A percentile compares a stretch with the other conserved stretches of the same genome.
These are phyloP conservation scores for Anser cygnoides DNA, from an alignment of 2,113 vertebrate genomes.

Conservation along the genomic window DNA sequence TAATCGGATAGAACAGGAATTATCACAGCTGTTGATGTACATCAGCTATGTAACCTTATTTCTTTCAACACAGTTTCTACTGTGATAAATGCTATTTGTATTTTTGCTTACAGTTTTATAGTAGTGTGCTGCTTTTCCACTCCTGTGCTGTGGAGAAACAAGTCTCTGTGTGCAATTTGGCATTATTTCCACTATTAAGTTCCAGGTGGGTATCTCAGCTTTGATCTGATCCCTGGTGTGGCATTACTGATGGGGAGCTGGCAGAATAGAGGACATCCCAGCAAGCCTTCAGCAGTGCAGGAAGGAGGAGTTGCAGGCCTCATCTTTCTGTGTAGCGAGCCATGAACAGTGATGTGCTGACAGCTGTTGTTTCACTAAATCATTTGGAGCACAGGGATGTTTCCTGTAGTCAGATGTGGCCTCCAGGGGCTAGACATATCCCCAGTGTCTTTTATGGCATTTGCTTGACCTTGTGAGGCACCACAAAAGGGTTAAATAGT, in stretches of 20 bases:
- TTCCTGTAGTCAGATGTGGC: not conserved
- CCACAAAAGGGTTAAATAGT: slow-evolving; percentile 30
- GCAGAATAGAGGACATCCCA: not conserved
- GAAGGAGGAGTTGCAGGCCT: not conserved
- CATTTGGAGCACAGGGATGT: not conserved
- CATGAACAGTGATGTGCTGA: not conserved
- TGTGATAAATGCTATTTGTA: not conserved
- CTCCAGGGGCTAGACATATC: not conserved
- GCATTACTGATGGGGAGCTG: not conserved
- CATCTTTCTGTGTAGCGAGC: not conserved
- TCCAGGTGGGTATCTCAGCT: not conserved
- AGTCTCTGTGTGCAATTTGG: not conserved
- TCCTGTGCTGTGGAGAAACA: not conserved
- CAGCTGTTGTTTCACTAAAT: not conserved
- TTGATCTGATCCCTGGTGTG: slow-evolving; percentile 34
- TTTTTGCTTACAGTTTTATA: not conserved
- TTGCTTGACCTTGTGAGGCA: not conserved
- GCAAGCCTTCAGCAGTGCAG: not conserved
- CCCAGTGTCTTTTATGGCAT: not conserved
- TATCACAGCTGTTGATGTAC: not conserved
- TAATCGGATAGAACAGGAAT: not conserved
- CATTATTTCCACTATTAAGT: slow-evolving; percentile 30
- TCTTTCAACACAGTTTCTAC: not conserved
- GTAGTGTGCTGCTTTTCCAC: not conserved
- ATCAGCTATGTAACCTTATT: not conserved